Conservation (phyloP, 2,888 invertebrate species). For the Resseliella maxima region DNA sequence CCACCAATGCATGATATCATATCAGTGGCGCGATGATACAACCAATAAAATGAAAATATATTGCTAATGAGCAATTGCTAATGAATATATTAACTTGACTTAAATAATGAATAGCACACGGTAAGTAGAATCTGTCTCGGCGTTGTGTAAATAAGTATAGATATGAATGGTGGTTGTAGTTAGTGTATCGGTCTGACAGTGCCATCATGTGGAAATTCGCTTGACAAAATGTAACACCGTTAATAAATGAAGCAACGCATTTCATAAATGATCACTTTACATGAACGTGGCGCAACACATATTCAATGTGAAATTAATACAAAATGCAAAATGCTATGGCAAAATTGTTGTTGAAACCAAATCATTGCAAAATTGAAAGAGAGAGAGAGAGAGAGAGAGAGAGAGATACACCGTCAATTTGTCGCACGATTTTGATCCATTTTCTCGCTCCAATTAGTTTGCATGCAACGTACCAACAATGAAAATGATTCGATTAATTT, state of each 20-base stretch:
- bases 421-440: slow-evolving; percentile 6
- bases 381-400: not conserved
- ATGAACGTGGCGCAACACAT: not conserved
- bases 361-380: not conserved
- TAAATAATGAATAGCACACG: slow-evolving; percentile 27
- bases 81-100: slow-evolving; percentile 50
- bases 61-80: slow-evolving; percentile 48
- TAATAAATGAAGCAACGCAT: not conserved
- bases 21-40: not conserved
- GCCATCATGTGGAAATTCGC: not conserved
- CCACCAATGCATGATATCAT: not conserved
- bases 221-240: not conserved
- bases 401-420: not conserved
- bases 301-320: slow-evolving; percentile 6
- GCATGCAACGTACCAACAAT: not conserved
- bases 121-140: no score
- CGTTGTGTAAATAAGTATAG: no score
- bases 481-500: slow-evolving; percentile 30
- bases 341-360: not conserved
- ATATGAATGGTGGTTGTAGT: no score
- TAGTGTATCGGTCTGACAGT: not conserved
- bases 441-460: slow-evolving; percentile 20
- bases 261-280: not conserved
- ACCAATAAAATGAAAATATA: slow-evolving; percentile 47
- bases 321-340: not conserved